Conservation (phyloP, 1,140 invertebrate species). For the Drosophila kurseongensis region DNA sequence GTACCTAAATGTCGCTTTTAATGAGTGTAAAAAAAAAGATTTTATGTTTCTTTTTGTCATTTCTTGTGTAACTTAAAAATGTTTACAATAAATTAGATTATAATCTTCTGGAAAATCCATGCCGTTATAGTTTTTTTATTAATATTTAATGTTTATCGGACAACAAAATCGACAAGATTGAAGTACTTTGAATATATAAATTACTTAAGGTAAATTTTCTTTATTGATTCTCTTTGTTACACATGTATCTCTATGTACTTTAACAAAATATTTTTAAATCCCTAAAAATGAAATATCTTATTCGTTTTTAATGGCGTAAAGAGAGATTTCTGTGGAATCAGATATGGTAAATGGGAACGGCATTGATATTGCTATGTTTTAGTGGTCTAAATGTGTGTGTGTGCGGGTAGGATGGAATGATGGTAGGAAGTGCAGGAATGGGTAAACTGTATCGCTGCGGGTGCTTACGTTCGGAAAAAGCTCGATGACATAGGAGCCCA, state of each 20-base stretch:
- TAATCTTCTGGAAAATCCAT: no score
- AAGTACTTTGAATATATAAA: background rate
- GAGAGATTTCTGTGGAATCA: background rate
- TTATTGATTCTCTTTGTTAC: no score
- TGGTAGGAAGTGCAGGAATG: background rate
- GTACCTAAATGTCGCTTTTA: no score
- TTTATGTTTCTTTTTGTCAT: no score
- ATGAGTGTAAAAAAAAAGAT: no score
- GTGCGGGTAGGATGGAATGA: background rate
- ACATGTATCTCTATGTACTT: background rate
- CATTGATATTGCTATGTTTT: slow-evolving; percentile 10
- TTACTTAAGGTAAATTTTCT: background rate
- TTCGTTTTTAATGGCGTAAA: background rate
- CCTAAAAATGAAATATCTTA: background rate
- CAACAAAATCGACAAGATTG: no score
- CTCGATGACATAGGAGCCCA: slow-evolving; percentile 93
- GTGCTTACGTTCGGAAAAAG: slow-evolving; percentile 89
- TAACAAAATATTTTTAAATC: background rate
- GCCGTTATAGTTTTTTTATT: no score
- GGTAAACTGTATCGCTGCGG: slow-evolving; percentile 4
- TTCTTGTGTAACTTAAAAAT: no score
- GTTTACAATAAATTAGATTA: no score
- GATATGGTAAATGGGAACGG: slow-evolving; percentile 9
- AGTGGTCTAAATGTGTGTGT: background rate
- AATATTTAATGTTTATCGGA: no score